These are phyloP conservation scores for Platysteira castanea DNA, from an alignment of 2,113 vertebrate species.

Conservation along the genomic window DNA sequence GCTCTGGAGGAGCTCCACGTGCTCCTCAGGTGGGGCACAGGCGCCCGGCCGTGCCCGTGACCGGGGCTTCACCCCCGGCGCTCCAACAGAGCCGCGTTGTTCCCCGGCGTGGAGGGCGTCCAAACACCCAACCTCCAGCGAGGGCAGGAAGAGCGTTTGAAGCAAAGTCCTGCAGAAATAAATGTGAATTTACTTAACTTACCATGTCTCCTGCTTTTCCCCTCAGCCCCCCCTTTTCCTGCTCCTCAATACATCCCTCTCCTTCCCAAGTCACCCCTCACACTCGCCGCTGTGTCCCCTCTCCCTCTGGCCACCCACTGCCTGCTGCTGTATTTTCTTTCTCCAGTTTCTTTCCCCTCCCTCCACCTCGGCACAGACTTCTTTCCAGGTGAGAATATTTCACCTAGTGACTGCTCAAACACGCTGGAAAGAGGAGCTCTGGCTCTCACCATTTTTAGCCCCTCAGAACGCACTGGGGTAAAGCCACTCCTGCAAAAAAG, in stretches of 20 bases:
- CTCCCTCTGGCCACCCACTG: conserved; percentile 48
- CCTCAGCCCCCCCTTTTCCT: conserved; percentile 40
- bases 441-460: background rate
- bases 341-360: conserved; percentile 24
- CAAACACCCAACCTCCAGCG: conserved; percentile 33
- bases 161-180: conserved; percentile 67
- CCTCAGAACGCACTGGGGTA: rapidly evolving
- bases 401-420: background rate
- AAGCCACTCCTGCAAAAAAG: background rate
- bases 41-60: conserved; percentile 7
- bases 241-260: conserved; percentile 62
- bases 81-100: conserved; percentile 54
- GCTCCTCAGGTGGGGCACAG: conserved; percentile 11
- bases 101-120: conserved; percentile 24
- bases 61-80: conserved; percentile 44
- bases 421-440: background rate
- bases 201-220: conserved; percentile 68
- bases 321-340: conserved; percentile 56
- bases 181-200: conserved; percentile 72
- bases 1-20: background rate
- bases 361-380: conserved; percentile 16
- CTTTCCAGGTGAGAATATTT: conserved; percentile 56
- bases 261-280: conserved; percentile 58
- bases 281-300: conserved; percentile 22
- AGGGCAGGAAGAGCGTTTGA: conserved; percentile 64